Evolutionary conservation across 2,888 invertebrate species (phyloP), one percentile per base, ranked within the genome.

Genomic region (Leptura quadrifasciata): DNA sequence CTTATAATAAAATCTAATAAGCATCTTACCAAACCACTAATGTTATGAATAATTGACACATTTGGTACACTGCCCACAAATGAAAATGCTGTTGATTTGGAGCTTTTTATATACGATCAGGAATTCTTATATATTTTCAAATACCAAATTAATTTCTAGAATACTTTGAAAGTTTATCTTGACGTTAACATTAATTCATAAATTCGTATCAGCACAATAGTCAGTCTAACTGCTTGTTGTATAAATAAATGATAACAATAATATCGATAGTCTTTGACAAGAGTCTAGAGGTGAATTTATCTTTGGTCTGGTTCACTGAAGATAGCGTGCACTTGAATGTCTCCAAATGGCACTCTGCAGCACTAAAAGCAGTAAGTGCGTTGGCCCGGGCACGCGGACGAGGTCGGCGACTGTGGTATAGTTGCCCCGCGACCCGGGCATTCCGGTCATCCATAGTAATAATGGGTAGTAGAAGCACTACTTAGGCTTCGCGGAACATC

Each of bases 371-470:
- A 88, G 79, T 88, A 88, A n/a, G 88, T 88, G 80, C 88, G 88
- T 79, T 88, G 88, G 85, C 88, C 88, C 85, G 88, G 87, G 84
- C 88, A 88, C 81, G 86, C 85, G 80, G 87, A 86, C 21, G 83
- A 79, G 39, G 86, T 86, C 21, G 86, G 86, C 76, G 86, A 84
- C 72, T 83, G 83, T 63, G 86, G 83, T 58, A 82, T 79, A 75
- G 81, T 78, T 72, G 82, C 80, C 72, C 85, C 85, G 79, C 86
- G 86, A 76, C 87, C 88, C 87, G 87, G 86, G 85, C 86, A 85
- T 77, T 88, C 88, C 79, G 87, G 94, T 94, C 94, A 95, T 92
- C 94, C 95, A 87, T 94, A 95, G 88, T 94, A 95, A 88, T 93
- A 94, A 85, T 93, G 93, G 64, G 92, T 92, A 86, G 93, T 93